Evolutionary conservation across 2,888 invertebrate species (phyloP), one percentile per base, ranked within the genome.

Genomic region (Drosophila eohydei): DNA sequence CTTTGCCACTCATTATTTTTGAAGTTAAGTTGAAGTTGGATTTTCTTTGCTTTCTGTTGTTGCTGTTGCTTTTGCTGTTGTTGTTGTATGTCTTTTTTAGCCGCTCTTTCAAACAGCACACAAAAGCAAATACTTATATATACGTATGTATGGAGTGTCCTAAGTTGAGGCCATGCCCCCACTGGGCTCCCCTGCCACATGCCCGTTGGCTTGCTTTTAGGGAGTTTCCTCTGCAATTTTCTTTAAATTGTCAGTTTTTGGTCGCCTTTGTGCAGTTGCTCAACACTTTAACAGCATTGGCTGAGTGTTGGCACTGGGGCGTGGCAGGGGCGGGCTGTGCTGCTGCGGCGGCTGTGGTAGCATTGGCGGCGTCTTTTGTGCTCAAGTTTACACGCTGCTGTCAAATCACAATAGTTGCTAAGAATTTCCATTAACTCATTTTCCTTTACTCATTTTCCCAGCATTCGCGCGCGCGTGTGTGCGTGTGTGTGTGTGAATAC

Each of bases 401-500:
- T 88, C 86, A 86, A 87, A 89, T 86, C 86, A 86, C 87, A 86
- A 86, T 86, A 88, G 88, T 84, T 88, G 80, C 83, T 71, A 89
- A 86, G 88, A 89, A 87, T 86, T 86, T 86, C 86, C 86, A 86
- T 86, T 86, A 86, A 86, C 86, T 86, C 89, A 87, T 86, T 86
- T 87, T 84, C 87, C 78, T 74, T 76, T 71, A 75, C 79, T 80
- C 81, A 75, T 80, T 81, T 75, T 78, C 60, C 58, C 74, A 66
- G 32, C 46, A 41, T 26, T 36, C 26, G 8, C 40, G 48, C 5
- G n/a, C 26, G 30, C 43, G 43, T 26, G 21, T 46, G 55, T 46
- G 62, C 9, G 54, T 40, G 46, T 46, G 55, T 64, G 48, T 26
- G 63, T 55, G 71, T 34, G 44, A 62, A 57, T 65, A 64, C 34